These are phyloP conservation scores for Nothobranchius furzeri DNA, from an alignment of 2,113 vertebrate genomes.

Conservation along the genomic window DNA sequence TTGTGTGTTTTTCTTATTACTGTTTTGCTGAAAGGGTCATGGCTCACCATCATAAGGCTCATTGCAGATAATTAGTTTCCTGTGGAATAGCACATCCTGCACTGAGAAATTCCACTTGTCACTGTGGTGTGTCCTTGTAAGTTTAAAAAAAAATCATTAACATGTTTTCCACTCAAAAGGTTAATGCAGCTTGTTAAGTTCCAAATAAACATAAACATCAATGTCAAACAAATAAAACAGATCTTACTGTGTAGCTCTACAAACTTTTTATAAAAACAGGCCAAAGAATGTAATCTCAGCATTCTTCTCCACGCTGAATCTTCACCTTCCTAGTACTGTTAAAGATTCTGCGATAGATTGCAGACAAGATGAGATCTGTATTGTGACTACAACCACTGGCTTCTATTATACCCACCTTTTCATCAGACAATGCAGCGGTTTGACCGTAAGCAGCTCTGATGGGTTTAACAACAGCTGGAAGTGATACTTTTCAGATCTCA, in stretches of 20 bases:
- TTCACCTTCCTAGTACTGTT: conserved; percentile 47
- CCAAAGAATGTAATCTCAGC: conserved; percentile 35
- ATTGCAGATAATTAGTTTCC: conserved; percentile 53
- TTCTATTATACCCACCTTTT: conserved; percentile 65
- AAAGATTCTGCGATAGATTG: conserved; percentile 66
- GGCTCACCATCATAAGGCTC: conserved; percentile 21
- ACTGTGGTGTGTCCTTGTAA: conserved; percentile 54
- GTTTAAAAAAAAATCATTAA: conserved; percentile 21
- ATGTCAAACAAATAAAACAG: conserved; percentile 13
- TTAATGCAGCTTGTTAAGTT: neutral
- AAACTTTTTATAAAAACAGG: conserved; percentile 26
- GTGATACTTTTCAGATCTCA: conserved; percentile 65
- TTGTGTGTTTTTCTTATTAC: conserved; percentile 33
- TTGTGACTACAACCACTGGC: conserved; percentile 81
- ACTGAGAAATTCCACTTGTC: conserved; percentile 8
- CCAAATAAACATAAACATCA: neutral
- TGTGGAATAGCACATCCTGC: neutral
- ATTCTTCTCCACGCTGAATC: conserved; percentile 44
- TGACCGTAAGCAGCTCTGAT: conserved; percentile 56
- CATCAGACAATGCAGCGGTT: conserved; percentile 73
- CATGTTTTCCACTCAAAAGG: neutral
- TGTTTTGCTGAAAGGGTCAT: conserved; percentile 26
- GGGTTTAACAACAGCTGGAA: conserved; percentile 66
- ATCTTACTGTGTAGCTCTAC: neutral
- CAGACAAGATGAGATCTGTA: conserved; percentile 74